phyloP scores from a whole-genome alignment of 1,140 invertebrate species.

The Halyomorpha halys region DNA sequence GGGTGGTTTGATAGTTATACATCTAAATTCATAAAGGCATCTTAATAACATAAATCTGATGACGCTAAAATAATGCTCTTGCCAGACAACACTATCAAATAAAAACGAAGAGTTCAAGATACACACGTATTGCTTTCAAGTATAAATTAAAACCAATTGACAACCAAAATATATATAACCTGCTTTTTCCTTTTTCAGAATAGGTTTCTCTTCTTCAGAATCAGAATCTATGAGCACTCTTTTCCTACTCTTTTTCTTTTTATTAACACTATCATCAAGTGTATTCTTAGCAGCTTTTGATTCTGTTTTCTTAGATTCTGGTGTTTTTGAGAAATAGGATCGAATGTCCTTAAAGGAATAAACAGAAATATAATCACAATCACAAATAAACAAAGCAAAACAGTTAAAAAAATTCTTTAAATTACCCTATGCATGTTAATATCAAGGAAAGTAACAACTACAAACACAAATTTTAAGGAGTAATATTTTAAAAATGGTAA shows the following conservation, averaged over 20 bases:
- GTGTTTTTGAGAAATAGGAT: slow-evolving; percentile 2
- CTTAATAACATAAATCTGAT: too few relatives aligned
- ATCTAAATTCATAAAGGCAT: too few relatives aligned
- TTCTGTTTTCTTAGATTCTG: background rate
- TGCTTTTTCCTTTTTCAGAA: slow-evolving; percentile 12
- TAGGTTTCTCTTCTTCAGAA: slow-evolving; percentile 29
- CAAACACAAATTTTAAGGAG: too few relatives aligned
- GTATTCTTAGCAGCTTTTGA: background rate
- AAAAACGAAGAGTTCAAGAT: too few relatives aligned
- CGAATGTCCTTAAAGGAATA: slow-evolving; percentile 9
- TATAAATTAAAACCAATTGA: too few relatives aligned
- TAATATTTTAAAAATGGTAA: too few relatives aligned
- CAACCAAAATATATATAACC: background rate
- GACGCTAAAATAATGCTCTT: too few relatives aligned
- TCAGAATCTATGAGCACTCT: slow-evolving; percentile 31
- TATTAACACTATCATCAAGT: background rate
- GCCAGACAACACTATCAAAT: too few relatives aligned
- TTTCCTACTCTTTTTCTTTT: slow-evolving; percentile 26
- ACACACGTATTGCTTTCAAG: too few relatives aligned
- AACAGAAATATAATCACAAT: background rate
- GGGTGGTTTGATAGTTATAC: too few relatives aligned
- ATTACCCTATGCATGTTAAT: background rate
- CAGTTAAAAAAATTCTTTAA: too few relatives aligned
- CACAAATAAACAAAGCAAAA: background rate
- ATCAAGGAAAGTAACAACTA: too few relatives aligned